A percentile compares a stretch with the other conserved stretches of the same genome.
Conservation (phyloP, 2,888 invertebrate genomes). For the Aporophyla nigra region DNA sequence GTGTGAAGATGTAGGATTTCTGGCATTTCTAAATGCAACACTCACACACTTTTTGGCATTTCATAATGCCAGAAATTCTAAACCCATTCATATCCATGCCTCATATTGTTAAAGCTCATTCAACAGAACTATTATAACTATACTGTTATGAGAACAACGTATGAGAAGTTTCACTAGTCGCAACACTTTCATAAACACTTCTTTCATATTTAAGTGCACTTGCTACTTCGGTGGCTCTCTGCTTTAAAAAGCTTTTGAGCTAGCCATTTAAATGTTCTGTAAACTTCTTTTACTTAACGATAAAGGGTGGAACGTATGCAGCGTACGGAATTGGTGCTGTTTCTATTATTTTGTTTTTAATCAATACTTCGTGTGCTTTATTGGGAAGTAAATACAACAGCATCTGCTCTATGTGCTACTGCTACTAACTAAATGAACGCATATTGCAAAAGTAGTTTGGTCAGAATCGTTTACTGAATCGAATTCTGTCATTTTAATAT, state of each 20-base stretch:
- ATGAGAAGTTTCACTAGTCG: constrained; percentile 56
- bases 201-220: constrained; percentile 64
- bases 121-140: constrained; percentile 29
- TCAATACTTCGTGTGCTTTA: constrained; percentile 10
- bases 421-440: too few relatives aligned
- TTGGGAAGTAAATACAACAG: neutral
- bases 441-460: too few relatives aligned
- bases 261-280: constrained; percentile 45
- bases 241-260: constrained; percentile 45
- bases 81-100: neutral
- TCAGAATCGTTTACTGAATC: too few relatives aligned
- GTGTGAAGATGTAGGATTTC: too few relatives aligned
- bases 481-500: too few relatives aligned
- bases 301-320: constrained; percentile 20
- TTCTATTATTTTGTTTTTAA: constrained; percentile 23
- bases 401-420: too few relatives aligned
- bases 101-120: constrained; percentile 45
- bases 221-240: constrained; percentile 34
- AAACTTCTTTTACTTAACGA: constrained; percentile 34
- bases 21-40: too few relatives aligned
- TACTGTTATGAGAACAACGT: constrained; percentile 52
- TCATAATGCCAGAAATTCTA: neutral
- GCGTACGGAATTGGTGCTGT: neutral
- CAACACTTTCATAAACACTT: constrained; percentile 61
- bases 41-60: too few relatives aligned